phyloP scores from a whole-genome alignment of 2,888 invertebrate genomes.

The Lasioglossum villosulum region DNA sequence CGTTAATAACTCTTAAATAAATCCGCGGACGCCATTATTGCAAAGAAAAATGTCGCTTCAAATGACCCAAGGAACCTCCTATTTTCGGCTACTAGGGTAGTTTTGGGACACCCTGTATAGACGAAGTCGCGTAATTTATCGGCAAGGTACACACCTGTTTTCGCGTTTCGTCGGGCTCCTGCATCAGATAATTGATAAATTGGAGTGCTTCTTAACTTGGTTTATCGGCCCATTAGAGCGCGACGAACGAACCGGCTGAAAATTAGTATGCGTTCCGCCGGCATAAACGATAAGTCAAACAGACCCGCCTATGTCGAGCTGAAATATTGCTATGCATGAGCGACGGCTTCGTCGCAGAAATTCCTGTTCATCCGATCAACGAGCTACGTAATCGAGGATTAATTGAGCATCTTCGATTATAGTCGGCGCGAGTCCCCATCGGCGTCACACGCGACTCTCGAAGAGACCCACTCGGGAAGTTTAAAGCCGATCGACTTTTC shows the following conservation, averaged over 20 bases:
- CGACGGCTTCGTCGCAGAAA: not conserved
- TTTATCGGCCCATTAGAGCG: slow-evolving; percentile 38
- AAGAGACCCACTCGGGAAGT: slow-evolving; percentile 60
- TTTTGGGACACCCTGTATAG: too few relatives aligned
- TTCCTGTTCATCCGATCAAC: slow-evolving; percentile 33
- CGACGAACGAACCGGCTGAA: slow-evolving; percentile 21
- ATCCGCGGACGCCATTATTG: too few relatives aligned
- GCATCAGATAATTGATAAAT: slow-evolving; percentile 21
- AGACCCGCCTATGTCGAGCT: slow-evolving; percentile 6
- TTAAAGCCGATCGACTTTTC: slow-evolving; percentile 70
- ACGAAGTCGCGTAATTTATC: not conserved
- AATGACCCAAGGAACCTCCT: too few relatives aligned
- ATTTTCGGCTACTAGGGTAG: too few relatives aligned
- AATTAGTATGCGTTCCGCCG: slow-evolving; percentile 42
- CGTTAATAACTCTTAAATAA: too few relatives aligned
- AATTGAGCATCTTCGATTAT: slow-evolving; percentile 63
- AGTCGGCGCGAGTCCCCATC: slow-evolving; percentile 32
- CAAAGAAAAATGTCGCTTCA: too few relatives aligned
- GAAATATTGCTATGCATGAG: slow-evolving; percentile 19
- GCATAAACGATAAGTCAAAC: slow-evolving; percentile 49
- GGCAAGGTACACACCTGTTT: not conserved
- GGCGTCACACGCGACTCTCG: slow-evolving; percentile 28
- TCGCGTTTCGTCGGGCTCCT: not conserved
- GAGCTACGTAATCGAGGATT: slow-evolving; percentile 61
- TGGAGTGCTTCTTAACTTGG: slow-evolving; percentile 24